Evolutionary conservation across 2,797 vertebrate species (phyloP), one percentile per base, ranked within the genome.

Genomic region (Arrhamphus sclerolepis): DNA sequence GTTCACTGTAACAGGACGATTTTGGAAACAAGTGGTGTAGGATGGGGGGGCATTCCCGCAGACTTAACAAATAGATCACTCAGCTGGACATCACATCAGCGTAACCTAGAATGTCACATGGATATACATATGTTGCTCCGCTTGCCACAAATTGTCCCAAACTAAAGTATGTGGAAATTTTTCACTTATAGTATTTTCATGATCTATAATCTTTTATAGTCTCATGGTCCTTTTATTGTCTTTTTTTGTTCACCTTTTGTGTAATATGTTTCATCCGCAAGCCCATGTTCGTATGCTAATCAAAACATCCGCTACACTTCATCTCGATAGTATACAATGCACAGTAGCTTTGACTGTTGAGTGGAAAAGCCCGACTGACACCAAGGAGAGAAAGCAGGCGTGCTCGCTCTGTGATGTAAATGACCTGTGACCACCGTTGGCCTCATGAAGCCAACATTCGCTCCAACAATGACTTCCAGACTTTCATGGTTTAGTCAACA

Each of bases 381-480:
- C 20, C 41, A n/a, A 60, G 63, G 65, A 81, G 66, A 54, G 40
- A 76, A 80, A 60, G 20, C 71, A 70, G 72, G 72, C 52, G 24
- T 68, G 55, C 51, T 9, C 60, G 11, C 66, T 46, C 59, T 72
- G 63, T 67, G 82, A 84, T 82, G 79, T 47, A 74, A 56, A 81
- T 65, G 84, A 80, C 81, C 83, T 71, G 78, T 86, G 82, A 88
- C 82, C 76, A 54, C 19, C 48, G 21, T 43, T 40, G 0, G 66
- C 66, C 50, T 74, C 42, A n/a, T 71, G 59, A 79, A 78, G 64
- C 65, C 54, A 49, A 66, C 69, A 16, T 52, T 77, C 57, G 41
- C 56, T 52, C 13, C 67, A 54, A 67, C 74, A 71, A 83, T 68
- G 57, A 81, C 78, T 84, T 81, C 68, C 75, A 83, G 77, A 77